Conservation (phyloP, 2,113 vertebrate genomes). For the Prinia subflava region DNA sequence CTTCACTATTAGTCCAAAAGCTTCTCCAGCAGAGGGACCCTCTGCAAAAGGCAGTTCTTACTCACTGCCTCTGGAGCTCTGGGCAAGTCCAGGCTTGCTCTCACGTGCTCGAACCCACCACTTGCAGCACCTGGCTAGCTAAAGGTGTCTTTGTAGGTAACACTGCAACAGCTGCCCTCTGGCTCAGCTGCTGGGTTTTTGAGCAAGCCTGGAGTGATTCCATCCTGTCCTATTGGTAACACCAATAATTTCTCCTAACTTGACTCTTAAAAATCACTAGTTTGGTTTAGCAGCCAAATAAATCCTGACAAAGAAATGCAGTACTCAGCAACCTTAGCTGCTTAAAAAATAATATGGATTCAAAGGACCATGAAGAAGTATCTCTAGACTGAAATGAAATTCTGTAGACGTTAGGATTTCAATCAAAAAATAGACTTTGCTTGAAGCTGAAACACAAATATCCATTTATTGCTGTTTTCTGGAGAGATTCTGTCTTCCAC, state of each 20-base stretch:
- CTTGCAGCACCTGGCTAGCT: too few relatives aligned
- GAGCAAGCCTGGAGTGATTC: too few relatives aligned
- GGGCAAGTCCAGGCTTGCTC: too few relatives aligned
- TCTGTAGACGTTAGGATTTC: not conserved
- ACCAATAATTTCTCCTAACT: not conserved
- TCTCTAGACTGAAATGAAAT: not conserved
- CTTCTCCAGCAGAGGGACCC: too few relatives aligned
- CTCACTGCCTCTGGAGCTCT: too few relatives aligned
- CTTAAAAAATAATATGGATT: not conserved
- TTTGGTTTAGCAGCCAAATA: not conserved
- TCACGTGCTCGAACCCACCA: too few relatives aligned
- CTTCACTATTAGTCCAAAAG: too few relatives aligned
- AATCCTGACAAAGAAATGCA: not conserved
- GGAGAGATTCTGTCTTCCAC: not conserved
- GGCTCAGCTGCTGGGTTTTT: too few relatives aligned
- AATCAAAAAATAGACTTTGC: not conserved
- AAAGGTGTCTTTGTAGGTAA: too few relatives aligned
- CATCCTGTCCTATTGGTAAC: too few relatives aligned
- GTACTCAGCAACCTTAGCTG: not conserved
- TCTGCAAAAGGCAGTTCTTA: too few relatives aligned
- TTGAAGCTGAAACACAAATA: not conserved
- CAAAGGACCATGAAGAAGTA: not conserved
- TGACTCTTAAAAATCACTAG: not conserved
- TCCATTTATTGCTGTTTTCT: not conserved
- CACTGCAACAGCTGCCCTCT: too few relatives aligned